Base-by-base conservation (phyloP, 1,140 invertebrate species). In the Tetragnatha versicolor region DNA sequence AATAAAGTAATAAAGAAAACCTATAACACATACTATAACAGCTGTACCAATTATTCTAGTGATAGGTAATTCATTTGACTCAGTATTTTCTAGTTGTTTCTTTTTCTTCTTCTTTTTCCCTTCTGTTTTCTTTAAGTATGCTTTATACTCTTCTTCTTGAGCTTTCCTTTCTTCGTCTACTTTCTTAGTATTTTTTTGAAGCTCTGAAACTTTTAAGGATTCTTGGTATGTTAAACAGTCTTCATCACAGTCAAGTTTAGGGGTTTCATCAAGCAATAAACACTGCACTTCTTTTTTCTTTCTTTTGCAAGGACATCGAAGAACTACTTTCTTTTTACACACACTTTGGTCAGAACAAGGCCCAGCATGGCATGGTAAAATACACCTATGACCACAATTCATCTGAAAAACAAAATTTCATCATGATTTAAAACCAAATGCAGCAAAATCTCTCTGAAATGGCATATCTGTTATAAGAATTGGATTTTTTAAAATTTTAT, bases 251-350 rank as follows among this genome's bases (percentile, higher is more conserved):
- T 83, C 81, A 17, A 86, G 22, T n/a, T 55, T 72, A 49, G 83
- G 83, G 22, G 63, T 79, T 17, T 79, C 78, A 7, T 81, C 81
- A 39, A 42, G 68, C 29, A 76, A 78, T 6, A 83, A 35, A 83
- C 95, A 97, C 0, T 89, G 85, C 68, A 92, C 88, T 70, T 95
- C 93, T 83, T 90, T 92, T 83, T 92, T 94, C 3, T 92, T 87
- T 76, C 93, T 89, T 75, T 91, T 90, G 83, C 95, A 98, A 53
- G 88, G 86, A 82, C 95, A 97, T 51, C 89, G 88, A 0, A 95
- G 83, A 84, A 92, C 92, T 0, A 95, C 90, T 84, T 93, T 94
- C 80, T 93, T 93, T 42, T 89, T 90, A 84, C 95, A 97, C 0
- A 86, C 81, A 72, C 92, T 89, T 33, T 89, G 86, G 63, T 88